Evolutionary conservation across 2,888 invertebrate species (phyloP).

Genomic region (Mythimna lalbum): DNA sequence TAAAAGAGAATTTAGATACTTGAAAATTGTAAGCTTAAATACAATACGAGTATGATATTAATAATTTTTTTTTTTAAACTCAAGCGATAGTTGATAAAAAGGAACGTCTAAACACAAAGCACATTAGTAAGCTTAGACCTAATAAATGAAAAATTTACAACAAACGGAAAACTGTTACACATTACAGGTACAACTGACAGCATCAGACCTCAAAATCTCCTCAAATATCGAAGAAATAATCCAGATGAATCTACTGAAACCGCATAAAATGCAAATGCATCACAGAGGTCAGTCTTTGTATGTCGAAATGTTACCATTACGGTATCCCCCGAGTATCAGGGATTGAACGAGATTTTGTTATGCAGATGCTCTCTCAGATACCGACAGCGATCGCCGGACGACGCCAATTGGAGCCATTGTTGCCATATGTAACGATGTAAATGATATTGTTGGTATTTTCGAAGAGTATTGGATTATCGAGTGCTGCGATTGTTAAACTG

Average conservation of each 20-base stretch:
- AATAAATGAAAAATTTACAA: neutral
- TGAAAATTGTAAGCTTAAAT: too few species aligned
- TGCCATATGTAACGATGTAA: slow-evolving; percentile 53
- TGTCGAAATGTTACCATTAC: slow-evolving; percentile 58
- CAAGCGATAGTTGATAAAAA: too few species aligned
- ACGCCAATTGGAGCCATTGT: slow-evolving; percentile 68
- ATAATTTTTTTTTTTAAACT: too few species aligned
- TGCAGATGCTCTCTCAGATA: slow-evolving; percentile 74
- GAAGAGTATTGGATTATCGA: slow-evolving; percentile 53
- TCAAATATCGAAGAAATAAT: slow-evolving; percentile 27
- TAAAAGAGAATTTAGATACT: too few species aligned
- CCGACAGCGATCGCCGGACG: slow-evolving; percentile 70
- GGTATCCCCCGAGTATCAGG: slow-evolving; percentile 55
- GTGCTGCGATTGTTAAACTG: slow-evolving; percentile 33
- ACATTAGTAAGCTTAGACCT: too few species aligned
- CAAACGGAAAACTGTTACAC: neutral
- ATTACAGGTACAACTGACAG: neutral
- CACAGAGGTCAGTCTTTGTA: slow-evolving; percentile 56
- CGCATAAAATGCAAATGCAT: slow-evolving; percentile 61
- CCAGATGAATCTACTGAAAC: slow-evolving; percentile 48
- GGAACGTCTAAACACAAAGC: neutral
- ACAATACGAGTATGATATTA: too few species aligned
- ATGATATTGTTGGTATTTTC: slow-evolving; percentile 57
- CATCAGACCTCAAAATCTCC: slow-evolving; percentile 1
- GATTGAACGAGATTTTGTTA: slow-evolving; percentile 76